phyloP scores from a whole-genome alignment of 1,140 invertebrate genomes.

The Calephelis nemesis region DNA sequence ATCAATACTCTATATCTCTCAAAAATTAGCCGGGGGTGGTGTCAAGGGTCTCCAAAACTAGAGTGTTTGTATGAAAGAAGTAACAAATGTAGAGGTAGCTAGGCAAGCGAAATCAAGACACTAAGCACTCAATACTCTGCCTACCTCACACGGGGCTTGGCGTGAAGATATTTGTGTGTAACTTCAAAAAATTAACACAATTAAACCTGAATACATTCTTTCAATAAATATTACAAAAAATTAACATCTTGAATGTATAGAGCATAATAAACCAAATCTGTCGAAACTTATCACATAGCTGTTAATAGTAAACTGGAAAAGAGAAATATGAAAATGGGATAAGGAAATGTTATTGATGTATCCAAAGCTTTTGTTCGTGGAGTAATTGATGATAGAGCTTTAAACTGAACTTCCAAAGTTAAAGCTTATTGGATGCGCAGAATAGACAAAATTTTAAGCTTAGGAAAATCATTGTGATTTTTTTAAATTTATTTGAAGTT shows the following conservation, averaged over 20 bases:
- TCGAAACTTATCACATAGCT: conserved; percentile 34
- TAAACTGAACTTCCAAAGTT: not conserved
- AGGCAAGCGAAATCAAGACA: too few relatives aligned
- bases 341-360: conserved; percentile 10
- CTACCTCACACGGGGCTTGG: too few relatives aligned
- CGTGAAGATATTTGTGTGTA: not conserved
- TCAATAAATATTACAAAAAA: conserved; percentile 26
- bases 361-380: conserved; percentile 11
- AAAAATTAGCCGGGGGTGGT: too few relatives aligned
- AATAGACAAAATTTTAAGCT: not conserved
- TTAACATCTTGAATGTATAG: conserved; percentile 40
- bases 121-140: too few relatives aligned
- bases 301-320: conserved; percentile 31
- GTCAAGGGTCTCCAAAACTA: too few relatives aligned
- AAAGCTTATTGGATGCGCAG: not conserved
- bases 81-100: too few relatives aligned
- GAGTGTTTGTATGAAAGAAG: too few relatives aligned
- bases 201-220: conserved; percentile 5
- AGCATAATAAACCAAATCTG: conserved; percentile 34
- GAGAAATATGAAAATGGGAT: conserved; percentile 18
- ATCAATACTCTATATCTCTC: too few relatives aligned
- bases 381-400: conserved; percentile 19
- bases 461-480: too few relatives aligned
- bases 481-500: too few relatives aligned
- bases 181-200: conserved; percentile 8